Evolutionary conservation across 2,797 vertebrate species (phyloP).

Genomic region (Neopelma chrysocephalum): DNA sequence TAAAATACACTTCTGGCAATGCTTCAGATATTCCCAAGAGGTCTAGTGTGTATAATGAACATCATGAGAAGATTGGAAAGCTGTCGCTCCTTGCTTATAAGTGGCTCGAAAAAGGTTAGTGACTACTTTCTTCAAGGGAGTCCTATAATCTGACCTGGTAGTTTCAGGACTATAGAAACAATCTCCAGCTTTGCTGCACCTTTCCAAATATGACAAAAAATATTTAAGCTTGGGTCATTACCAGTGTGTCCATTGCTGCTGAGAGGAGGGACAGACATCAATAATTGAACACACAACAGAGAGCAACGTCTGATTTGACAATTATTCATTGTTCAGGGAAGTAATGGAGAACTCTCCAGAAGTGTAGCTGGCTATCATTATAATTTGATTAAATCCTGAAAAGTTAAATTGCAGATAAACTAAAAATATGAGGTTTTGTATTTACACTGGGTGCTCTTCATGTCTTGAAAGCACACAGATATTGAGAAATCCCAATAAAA

Average conservation of each 20-base stretch:
- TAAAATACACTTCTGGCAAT: background rate
- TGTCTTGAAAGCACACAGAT: background rate
- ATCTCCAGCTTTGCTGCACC: background rate
- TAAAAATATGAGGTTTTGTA: background rate
- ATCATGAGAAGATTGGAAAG: background rate
- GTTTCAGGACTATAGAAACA: background rate
- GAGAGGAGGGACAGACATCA: background rate
- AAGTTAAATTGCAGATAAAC: background rate
- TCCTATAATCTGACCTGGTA: background rate
- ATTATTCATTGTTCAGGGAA: background rate
- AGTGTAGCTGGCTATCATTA: background rate
- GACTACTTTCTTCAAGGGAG: background rate
- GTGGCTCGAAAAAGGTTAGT: background rate
- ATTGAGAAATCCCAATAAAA: background rate
- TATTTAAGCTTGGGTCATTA: background rate
- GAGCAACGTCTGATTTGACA: background rate
- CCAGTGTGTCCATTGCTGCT: background rate
- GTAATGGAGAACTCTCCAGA: background rate
- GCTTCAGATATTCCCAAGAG: background rate
- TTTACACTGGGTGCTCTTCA: background rate
- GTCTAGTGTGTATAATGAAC: background rate
- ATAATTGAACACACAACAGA: background rate
- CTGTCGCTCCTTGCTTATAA: background rate
- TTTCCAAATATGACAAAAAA: background rate
- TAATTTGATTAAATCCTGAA: background rate